These are phyloP conservation scores for Nesometra sesokonis DNA, from an alignment of 35 echinoderm and acorn worm genomes.

Conservation along the genomic window DNA sequence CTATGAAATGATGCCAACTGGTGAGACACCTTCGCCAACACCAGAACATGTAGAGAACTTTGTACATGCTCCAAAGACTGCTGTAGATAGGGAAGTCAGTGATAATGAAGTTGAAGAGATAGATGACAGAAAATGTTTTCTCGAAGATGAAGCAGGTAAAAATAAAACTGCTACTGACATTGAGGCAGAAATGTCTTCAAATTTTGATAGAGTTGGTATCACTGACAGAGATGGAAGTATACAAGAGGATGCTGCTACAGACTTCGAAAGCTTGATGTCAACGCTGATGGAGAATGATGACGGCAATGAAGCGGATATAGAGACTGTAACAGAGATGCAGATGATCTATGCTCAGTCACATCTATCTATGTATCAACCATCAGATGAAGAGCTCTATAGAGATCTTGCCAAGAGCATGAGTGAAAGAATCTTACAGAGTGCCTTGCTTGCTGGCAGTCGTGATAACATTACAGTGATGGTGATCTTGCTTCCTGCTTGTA, in stretches of 20 bases:
- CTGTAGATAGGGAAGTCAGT: background rate
- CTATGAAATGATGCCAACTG: constrained; percentile 25
- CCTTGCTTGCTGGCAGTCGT: constrained; percentile 66
- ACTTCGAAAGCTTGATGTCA: constrained; percentile 84
- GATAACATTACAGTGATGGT: constrained; percentile 92
- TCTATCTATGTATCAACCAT: constrained; percentile 27
- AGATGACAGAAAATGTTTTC: too few species aligned
- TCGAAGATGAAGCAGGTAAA: too few species aligned
- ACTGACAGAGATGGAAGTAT: too few species aligned
- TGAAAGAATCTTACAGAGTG: constrained; percentile 80
- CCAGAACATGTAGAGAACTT: background rate
- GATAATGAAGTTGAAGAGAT: too few species aligned
- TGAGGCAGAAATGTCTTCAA: too few species aligned
- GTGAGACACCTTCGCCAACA: background rate
- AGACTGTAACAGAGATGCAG: constrained; percentile 85
- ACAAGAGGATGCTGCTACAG: constrained; percentile 9
- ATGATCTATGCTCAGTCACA: constrained; percentile 75
- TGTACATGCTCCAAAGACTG: background rate
- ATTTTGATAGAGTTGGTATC: too few species aligned
- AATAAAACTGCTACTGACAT: too few species aligned
- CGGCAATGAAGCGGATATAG: constrained; percentile 80
- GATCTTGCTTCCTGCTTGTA: constrained; percentile 67
- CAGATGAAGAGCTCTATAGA: constrained; percentile 41
- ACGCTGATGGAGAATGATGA: constrained; percentile 67
- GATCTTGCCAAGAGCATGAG: constrained; percentile 53